Conservation (phyloP, 2,888 invertebrate species). For the Cotesia congregata region DNA sequence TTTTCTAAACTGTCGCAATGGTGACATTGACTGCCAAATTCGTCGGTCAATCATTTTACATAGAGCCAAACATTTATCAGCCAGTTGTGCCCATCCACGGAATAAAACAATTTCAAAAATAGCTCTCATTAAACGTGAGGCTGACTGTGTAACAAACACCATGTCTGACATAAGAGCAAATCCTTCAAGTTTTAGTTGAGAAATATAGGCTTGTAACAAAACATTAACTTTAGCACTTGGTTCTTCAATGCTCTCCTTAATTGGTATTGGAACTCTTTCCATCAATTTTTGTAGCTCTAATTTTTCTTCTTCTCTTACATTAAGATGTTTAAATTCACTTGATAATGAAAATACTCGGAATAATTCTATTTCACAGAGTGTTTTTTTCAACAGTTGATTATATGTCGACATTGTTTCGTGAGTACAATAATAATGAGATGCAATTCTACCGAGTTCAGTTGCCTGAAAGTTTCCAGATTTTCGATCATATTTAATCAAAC, state of each 20-base stretch:
- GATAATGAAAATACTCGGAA: constrained; percentile 99
- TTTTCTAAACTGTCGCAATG: constrained; percentile 95
- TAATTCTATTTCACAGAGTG: constrained; percentile 96
- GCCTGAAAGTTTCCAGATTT: constrained; percentile 91
- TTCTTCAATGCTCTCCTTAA: constrained; percentile 98
- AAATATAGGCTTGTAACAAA: constrained; percentile 96
- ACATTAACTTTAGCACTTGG: constrained; percentile 98
- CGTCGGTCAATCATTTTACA: constrained; percentile 99
- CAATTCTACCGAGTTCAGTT: constrained; percentile 96
- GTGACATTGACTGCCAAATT: constrained; percentile 99
- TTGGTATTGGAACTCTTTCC: constrained; percentile 96
- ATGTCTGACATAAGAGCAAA: constrained; percentile 99
- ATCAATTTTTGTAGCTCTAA: constrained; percentile 94
- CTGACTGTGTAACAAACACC: constrained; percentile 99
- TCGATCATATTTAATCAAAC: constrained; percentile 95
- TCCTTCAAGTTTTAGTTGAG: constrained; percentile 97
- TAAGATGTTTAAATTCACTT: constrained; percentile 93
- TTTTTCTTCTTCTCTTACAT: constrained; percentile 96
- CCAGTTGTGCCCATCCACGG: constrained; percentile 96
- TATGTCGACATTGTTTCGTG: constrained; percentile 97
- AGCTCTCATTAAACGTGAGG: constrained; percentile 93
- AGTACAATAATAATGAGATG: constrained; percentile 98
- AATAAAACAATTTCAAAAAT: constrained; percentile 96
- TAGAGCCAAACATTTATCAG: constrained; percentile 93
- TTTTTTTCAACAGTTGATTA: constrained; percentile 95